Evolutionary conservation across 2,888 invertebrate genomes (phyloP).

Genomic region (Drosophila subsilvestris): DNA sequence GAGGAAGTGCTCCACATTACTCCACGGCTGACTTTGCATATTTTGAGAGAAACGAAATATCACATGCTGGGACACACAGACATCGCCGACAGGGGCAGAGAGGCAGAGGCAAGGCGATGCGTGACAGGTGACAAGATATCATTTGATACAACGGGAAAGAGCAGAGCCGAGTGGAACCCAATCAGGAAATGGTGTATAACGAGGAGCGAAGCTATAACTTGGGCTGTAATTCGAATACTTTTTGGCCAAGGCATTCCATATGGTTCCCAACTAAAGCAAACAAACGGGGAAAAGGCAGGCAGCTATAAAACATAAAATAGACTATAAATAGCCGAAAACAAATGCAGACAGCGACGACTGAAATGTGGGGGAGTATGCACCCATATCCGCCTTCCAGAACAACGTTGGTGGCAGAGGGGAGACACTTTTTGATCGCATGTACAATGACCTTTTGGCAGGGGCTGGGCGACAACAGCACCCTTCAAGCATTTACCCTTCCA

Average conservation of each 20-base stretch:
- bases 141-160: conserved; percentile 4
- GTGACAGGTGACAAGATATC: conserved; percentile 66
- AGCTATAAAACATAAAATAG: conserved; percentile 8
- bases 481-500: neutral
- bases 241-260: conserved; percentile 2
- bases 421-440: conserved; percentile 26
- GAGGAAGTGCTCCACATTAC: conserved; percentile 74
- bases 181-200: neutral
- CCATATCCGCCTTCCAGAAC: conserved; percentile 11
- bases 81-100: conserved; percentile 2
- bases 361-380: conserved; percentile 48
- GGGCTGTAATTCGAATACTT: neutral
- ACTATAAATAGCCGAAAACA: conserved; percentile 43
- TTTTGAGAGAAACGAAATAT: conserved; percentile 66
- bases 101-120: conserved; percentile 25
- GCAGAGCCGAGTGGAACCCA: conserved; percentile 35
- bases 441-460: conserved; percentile 54
- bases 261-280: conserved; percentile 10
- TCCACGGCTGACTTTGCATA: conserved; percentile 60
- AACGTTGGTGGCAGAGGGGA: conserved; percentile 7
- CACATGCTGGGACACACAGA: conserved; percentile 62
- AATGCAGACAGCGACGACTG: conserved; percentile 40
- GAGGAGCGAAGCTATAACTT: neutral
- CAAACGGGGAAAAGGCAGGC: conserved; percentile 6
- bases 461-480: neutral